These are phyloP conservation scores for Gouania willdenowi DNA, from an alignment of 2,797 vertebrate genomes.

Conservation along the genomic window DNA sequence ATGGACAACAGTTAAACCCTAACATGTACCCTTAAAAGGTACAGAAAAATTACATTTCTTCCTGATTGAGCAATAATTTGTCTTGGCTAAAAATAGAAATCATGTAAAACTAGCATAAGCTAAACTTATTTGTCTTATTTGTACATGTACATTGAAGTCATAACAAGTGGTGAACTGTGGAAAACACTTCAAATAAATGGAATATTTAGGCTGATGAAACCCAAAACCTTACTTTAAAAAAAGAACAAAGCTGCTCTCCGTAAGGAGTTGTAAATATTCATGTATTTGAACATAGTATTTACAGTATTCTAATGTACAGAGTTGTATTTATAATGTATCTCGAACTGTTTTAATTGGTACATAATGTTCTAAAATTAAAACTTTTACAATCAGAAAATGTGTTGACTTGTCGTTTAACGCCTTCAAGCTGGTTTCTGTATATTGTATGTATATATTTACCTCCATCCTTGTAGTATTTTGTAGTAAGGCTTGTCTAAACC, in stretches of 20 bases:
- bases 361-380: constrained; percentile 92
- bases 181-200: constrained; percentile 35
- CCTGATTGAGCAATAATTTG: constrained; percentile 27
- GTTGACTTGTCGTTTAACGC: constrained; percentile 42
- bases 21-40: constrained; percentile 55
- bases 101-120: too few species aligned
- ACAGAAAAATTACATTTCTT: constrained; percentile 54
- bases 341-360: constrained; percentile 91
- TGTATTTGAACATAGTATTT: constrained; percentile 85
- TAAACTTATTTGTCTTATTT: constrained; percentile 37
- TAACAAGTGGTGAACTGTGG: constrained; percentile 61
- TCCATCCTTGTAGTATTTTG: too few species aligned
- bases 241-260: constrained; percentile 88
- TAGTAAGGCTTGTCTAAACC: too few species aligned
- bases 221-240: constrained; percentile 84
- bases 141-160: too few species aligned
- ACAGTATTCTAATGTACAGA: constrained; percentile 91
- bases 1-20: constrained; percentile 44
- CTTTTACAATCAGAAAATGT: constrained; percentile 73
- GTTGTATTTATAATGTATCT: constrained; percentile 96
- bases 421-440: neutral
- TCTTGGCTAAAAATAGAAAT: constrained; percentile 20
- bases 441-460: too few species aligned
- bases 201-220: constrained; percentile 75
- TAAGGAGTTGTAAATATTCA: constrained; percentile 88